Evolutionary conservation across 2,113 vertebrate genomes (phyloP).

Genomic region (Eubucco bourcierii): DNA sequence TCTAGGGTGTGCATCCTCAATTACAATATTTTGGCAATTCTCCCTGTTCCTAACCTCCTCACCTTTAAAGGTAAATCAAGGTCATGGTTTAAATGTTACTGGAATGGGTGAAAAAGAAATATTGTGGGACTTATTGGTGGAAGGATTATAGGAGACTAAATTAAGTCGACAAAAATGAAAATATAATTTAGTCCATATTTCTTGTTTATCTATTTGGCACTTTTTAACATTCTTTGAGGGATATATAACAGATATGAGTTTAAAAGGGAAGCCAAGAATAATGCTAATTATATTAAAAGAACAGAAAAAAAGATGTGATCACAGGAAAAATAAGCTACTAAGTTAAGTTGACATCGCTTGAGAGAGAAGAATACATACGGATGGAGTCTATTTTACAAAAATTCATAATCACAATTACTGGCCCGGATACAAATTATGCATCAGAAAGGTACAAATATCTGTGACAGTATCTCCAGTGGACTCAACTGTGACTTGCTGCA

Average conservation of each 20-base stretch:
- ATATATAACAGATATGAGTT: constrained; percentile 30
- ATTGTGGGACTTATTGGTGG: constrained; percentile 18
- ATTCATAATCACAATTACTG: background rate
- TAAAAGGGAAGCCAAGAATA: constrained; percentile 45
- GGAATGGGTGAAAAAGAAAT: constrained; percentile 30
- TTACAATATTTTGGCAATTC: background rate
- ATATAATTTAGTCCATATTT: constrained; percentile 63
- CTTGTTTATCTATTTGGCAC: constrained; percentile 52
- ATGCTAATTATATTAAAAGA: constrained; percentile 41
- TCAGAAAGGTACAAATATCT: background rate
- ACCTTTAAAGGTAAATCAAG: background rate
- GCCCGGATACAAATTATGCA: background rate
- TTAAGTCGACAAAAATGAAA: constrained; percentile 65
- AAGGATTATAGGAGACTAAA: constrained; percentile 55
- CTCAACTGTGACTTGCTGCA: background rate
- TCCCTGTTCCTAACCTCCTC: background rate
- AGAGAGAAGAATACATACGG: background rate
- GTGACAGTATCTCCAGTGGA: background rate
- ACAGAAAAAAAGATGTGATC: background rate
- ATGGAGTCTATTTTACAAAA: background rate
- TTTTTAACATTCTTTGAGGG: constrained; percentile 41
- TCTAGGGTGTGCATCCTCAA: background rate
- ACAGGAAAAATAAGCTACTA: background rate
- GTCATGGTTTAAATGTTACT: constrained; percentile 23
- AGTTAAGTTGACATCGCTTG: background rate